Conservation (phyloP, 2,113 vertebrate genomes). For the Aviceda subcristata region DNA sequence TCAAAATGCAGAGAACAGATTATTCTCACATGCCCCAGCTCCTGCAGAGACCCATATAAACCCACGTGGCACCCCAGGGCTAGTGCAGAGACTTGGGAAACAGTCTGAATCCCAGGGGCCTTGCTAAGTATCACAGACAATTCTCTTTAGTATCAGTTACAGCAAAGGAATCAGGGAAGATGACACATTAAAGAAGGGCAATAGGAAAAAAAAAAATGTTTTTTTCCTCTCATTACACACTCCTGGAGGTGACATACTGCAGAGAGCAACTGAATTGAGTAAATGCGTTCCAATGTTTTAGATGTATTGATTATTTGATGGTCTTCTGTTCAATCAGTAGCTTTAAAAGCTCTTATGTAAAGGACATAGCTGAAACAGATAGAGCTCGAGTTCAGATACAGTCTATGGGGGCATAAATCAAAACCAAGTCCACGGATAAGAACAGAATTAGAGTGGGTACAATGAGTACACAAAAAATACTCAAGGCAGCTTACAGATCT, state of each 20-base stretch:
- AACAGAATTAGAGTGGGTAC: background rate
- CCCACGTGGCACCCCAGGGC: accelerated
- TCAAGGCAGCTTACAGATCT: slow-evolving; percentile 1
- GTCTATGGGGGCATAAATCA: background rate
- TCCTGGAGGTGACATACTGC: background rate
- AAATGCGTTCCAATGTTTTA: background rate
- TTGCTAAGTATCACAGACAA: background rate
- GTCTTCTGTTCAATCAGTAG: background rate
- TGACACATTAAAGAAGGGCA: background rate
- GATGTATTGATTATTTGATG: background rate
- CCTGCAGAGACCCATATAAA: background rate
- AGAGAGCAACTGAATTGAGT: background rate
- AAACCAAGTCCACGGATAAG: background rate
- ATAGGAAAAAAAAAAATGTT: accelerated
- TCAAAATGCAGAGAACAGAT: background rate
- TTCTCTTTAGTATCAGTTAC: background rate
- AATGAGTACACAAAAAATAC: background rate
- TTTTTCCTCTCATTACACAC: background rate
- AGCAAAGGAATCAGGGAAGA: background rate
- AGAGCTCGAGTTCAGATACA: background rate
- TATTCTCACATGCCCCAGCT: background rate
- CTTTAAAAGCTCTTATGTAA: background rate
- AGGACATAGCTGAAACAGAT: background rate
- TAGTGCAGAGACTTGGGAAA: background rate
- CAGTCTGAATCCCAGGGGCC: background rate